Conservation (phyloP, 2,888 invertebrate genomes). For the Sussaba pulchella region DNA sequence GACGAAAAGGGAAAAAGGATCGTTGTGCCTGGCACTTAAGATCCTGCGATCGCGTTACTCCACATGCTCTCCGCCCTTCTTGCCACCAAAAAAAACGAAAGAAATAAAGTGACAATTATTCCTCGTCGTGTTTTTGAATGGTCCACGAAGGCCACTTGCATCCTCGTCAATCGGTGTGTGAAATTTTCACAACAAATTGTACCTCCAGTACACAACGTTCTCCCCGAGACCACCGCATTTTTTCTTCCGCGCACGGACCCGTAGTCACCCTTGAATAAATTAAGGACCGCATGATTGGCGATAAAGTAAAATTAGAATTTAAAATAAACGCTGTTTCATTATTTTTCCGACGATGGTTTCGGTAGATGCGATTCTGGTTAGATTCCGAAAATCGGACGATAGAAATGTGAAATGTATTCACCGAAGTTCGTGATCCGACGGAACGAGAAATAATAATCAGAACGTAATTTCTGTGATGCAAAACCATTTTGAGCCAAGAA, state of each 20-base stretch:
- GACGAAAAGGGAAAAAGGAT: constrained; percentile 51
- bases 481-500: no score
- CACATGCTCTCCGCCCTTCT: background rate
- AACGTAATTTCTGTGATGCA: background rate
- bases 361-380: background rate
- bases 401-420: background rate
- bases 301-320: constrained; percentile 6
- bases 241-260: background rate
- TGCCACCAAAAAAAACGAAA: background rate
- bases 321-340: constrained; percentile 51
- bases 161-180: constrained; percentile 12
- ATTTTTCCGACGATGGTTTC: constrained; percentile 9
- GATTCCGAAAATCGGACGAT: background rate
- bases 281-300: constrained; percentile 8
- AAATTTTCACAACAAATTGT: constrained; percentile 36
- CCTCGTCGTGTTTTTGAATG: background rate
- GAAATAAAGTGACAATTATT: constrained; percentile 13
- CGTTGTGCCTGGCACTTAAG: constrained; percentile 45
- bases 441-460: constrained; percentile 49
- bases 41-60: constrained; percentile 60
- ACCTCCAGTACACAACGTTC: background rate
- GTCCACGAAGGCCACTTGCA: background rate
- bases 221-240: background rate
- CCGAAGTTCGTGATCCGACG: constrained; percentile 46
- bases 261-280: constrained; percentile 38